Percentiles rank a stretch among this genome's conserved stretches.
These are phyloP conservation scores for Bucorvus abyssinicus DNA, from an alignment of 2,797 vertebrate species.

Conservation along the genomic window DNA sequence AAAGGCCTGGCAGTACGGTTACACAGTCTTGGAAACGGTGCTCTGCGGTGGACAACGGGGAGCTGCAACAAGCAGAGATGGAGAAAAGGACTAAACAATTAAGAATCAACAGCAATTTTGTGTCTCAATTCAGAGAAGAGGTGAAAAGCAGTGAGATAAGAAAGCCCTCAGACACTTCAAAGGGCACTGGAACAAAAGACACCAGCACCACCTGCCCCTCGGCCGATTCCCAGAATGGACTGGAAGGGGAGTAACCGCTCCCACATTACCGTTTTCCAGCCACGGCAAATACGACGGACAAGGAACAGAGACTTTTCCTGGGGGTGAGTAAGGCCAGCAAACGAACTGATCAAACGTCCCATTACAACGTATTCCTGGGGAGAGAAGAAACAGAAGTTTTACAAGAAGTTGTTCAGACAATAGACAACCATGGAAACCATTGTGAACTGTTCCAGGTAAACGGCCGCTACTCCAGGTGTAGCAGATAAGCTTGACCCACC, in stretches of 20 bases:
- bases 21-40: background rate
- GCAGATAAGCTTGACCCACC: background rate
- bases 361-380: slow-evolving; percentile 85
- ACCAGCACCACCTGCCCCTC: background rate
- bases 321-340: slow-evolving; percentile 91
- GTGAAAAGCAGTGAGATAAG: background rate
- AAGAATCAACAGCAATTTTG: rapidly evolving
- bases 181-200: background rate
- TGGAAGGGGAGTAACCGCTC: background rate
- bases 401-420: background rate
- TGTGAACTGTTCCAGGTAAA: background rate
- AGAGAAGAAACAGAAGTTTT: background rate
- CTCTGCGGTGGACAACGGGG: background rate
- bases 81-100: background rate
- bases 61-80: background rate
- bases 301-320: slow-evolving; percentile 90
- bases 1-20: background rate
- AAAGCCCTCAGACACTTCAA: background rate
- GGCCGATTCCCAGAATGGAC: background rate
- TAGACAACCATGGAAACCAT: background rate
- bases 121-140: background rate
- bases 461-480: background rate
- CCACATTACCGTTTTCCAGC: slow-evolving; percentile 75
- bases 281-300: slow-evolving; percentile 91
- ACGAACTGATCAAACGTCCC: slow-evolving; percentile 87